These are phyloP conservation scores for Schizopygopsis pylzovi DNA, from an alignment of 2,797 vertebrate genomes.

Conservation along the genomic window DNA sequence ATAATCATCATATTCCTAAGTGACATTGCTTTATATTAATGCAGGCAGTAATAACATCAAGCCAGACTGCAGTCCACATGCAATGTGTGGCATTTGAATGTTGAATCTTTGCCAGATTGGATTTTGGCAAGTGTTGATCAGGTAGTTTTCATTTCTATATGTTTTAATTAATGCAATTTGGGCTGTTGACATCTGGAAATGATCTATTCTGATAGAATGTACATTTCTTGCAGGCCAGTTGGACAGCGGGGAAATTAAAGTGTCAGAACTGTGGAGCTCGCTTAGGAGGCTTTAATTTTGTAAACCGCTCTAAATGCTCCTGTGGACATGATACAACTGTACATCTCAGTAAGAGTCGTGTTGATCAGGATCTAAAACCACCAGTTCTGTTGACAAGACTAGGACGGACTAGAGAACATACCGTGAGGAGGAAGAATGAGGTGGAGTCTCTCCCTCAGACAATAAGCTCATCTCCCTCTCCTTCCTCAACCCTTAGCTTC, in stretches of 20 bases:
- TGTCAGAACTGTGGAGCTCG: conserved; percentile 85
- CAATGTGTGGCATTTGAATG: conserved; percentile 74
- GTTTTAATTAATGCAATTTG: background rate
- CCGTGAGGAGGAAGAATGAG: background rate
- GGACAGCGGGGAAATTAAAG: conserved; percentile 87
- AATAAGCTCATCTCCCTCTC: background rate
- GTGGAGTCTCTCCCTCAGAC: background rate
- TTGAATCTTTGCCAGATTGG: conserved; percentile 75
- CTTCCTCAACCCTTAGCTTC: background rate
- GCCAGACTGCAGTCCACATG: conserved; percentile 65
- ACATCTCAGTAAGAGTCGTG: conserved; percentile 83
- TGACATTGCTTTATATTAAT: conserved; percentile 28
- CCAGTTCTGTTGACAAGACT: conserved; percentile 68
- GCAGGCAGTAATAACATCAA: conserved; percentile 57
- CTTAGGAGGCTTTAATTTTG: conserved; percentile 88
- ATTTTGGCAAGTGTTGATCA: conserved; percentile 71
- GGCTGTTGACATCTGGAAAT: background rate
- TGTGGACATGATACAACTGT: conserved; percentile 80
- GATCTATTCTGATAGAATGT: background rate
- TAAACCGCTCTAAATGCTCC: conserved; percentile 78
- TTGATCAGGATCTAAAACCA: conserved; percentile 74
- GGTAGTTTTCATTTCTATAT: conserved; percentile 57
- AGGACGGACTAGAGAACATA: conserved; percentile 58
- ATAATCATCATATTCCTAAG: background rate
- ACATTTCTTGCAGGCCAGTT: conserved; percentile 79